Base-by-base conservation (phyloP, 2,888 invertebrate genomes). In the Drosophila quasianomalipes region DNA sequence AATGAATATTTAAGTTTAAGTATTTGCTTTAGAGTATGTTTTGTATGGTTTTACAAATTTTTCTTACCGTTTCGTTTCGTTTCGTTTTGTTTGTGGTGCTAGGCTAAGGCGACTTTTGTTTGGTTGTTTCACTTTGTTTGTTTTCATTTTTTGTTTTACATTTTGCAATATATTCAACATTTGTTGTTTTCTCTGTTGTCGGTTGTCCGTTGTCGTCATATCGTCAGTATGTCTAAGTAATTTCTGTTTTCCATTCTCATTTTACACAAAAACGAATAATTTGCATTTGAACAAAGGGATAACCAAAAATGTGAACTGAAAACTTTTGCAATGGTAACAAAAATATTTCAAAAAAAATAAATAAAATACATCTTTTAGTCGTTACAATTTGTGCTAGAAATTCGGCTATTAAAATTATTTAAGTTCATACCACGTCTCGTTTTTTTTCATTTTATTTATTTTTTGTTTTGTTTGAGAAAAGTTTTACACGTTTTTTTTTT, bases 321-420 rank as follows among this genome's bases (percentile, higher is more conserved):
- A 70, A 67, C 66, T 22, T 53, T 69, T 44, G 52, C 54, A 67
- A 49, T 63, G 60, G n/a, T 37, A 60, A 69, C 74, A 49, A 65
- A 72, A 67, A 39, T 41, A 41, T 58, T 52, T 57, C 35, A 70
- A 54, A 53, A 60, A 28, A 55, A 41, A 35, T 51, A 74, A 54
- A 55, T 30, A 66, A 26, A 51, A 68, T 63, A 51, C 64, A 54
- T 61, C 30, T 66, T 87, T 89, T 80, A 84, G 78, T 82, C 73
- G 63, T 85, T 82, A 76, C 72, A 86, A 87, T 87, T 87, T 90
- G 89, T 88, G 87, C 87, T 87, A 87, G 85, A 87, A 87, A 87
- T 87, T 87, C 87, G 85, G 87, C 87, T 88, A 90, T 88, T 88
- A 88, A 90, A 88, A 90, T 83, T 89, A 89, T 90, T 87, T 90